Base-by-base conservation (phyloP, 2,888 invertebrate genomes). In the Cantharis lateralis region DNA sequence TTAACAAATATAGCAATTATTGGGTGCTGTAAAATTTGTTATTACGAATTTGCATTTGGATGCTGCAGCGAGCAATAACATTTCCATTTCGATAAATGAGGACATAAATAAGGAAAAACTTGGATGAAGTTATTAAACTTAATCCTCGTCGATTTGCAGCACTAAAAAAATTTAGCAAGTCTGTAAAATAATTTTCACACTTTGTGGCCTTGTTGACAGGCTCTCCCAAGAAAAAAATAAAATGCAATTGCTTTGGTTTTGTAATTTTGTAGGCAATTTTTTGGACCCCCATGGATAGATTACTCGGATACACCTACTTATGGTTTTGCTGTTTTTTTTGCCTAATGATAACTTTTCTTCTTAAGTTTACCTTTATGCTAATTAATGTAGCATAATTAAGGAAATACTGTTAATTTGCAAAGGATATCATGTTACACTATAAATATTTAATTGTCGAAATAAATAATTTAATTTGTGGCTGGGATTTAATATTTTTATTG, bases 181-280 rank as follows among this genome's bases (percentile, higher is more conserved):
- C 71, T 72, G 28, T 70, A 70, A 69, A 77, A 79, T 79, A 79
- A 79, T 74, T 24, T 72, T 72, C 69, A 77, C 79, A 78, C 74
- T 79, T 79, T 79, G 79, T 79, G 71, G 70, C 48, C 79, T 79
- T 78, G 79, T 78, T 79, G 79, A 79, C 79, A 79, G 74, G 76
- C 64, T 73, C 75, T 7, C 73, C 75, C 71, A 73, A 73, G 70
- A 71, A 66, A 75, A 79, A 74, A 77, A 71, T 77, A 76, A 78
- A 77, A 79, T 72, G 72, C 77, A 79, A 79, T 77, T 77, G 74
- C 79, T 79, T 70, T 70, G 62, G 79, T 71, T n/a, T 72, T 72
- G 78, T 71, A 71, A 68, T 78, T 78, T 75, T 68, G 72, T 75
- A 62, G 78, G 78, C 70, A 71, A 73, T 75, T 73, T 75, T 74